These are phyloP conservation scores for Cladorhizidae sp. DNA, from an alignment of 37 sponge, comb jelly and placozoan species.

Conservation along the genomic window DNA sequence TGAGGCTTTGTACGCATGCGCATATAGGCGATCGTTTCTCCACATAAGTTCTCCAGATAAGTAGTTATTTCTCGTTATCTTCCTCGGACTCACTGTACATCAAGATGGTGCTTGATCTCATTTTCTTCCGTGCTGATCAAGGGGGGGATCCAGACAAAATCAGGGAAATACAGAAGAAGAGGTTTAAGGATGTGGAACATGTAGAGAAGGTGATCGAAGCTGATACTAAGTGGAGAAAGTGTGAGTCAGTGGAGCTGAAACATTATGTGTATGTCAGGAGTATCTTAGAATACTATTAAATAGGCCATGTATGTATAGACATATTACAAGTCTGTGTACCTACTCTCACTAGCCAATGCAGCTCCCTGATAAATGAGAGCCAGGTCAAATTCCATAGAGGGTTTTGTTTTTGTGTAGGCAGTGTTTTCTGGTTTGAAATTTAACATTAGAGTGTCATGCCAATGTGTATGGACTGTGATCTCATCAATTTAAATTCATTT, in stretches of 20 bases:
- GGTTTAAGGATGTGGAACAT: slow-evolving; percentile 85
- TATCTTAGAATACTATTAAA: no score
- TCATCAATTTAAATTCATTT: no score
- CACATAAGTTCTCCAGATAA: neutral
- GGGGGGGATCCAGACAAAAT: slow-evolving; percentile 96
- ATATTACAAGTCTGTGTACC: no score
- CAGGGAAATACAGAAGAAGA: slow-evolving; percentile 85
- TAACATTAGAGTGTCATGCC: no score
- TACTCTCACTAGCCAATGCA: no score
- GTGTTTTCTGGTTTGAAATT: neutral
- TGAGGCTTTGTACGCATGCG: neutral
- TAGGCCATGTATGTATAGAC: no score
- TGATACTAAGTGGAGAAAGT: slow-evolving; percentile 92
- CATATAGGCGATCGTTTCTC: neutral
- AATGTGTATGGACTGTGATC: no score
- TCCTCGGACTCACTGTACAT: no score
- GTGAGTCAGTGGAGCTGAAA: slow-evolving; percentile 31
- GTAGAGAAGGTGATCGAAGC: slow-evolving; percentile 92
- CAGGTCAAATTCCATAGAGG: neutral
- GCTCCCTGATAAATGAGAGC: no score
- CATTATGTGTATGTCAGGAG: neutral
- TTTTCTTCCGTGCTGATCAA: slow-evolving; percentile 93
- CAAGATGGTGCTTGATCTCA: slow-evolving; percentile 81
- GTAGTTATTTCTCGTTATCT: no score
- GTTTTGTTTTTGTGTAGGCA: no score